Percentiles rank a stretch among this genome's conserved stretches.
phyloP scores from a whole-genome alignment of 2,113 vertebrate genomes.

The Climacteris rufus region DNA sequence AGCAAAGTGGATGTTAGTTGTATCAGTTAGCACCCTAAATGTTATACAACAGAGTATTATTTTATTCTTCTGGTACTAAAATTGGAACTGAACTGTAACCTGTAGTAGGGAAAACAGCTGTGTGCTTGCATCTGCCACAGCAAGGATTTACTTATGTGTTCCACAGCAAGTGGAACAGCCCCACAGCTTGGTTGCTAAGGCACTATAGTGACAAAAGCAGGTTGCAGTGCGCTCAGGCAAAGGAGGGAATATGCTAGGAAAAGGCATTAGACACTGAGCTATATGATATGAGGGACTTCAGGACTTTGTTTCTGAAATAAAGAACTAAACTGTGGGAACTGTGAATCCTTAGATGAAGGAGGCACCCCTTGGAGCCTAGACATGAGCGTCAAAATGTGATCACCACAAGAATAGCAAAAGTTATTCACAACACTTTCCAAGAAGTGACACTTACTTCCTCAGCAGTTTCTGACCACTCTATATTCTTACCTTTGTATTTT shows the following conservation, averaged over 20 bases:
- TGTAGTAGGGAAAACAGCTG: neutral
- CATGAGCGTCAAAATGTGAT: neutral
- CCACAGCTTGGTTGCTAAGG: neutral
- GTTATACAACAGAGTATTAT: neutral
- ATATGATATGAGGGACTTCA: neutral
- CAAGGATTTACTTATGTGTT: neutral
- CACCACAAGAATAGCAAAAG: neutral
- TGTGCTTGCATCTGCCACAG: neutral
- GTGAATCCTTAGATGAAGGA: neutral
- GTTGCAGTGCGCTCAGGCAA: neutral
- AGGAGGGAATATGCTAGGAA: neutral
- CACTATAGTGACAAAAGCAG: rapidly evolving
- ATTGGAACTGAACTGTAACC: neutral
- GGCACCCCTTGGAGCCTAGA: neutral
- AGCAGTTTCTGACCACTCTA: neutral
- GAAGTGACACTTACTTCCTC: neutral
- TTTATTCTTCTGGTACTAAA: neutral
- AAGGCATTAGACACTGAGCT: neutral
- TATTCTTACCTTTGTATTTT: neutral
- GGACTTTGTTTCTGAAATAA: neutral
- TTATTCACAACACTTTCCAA: neutral
- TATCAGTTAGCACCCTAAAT: neutral
- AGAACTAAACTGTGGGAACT: neutral
- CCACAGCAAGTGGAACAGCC: neutral
- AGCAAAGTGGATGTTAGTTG: neutral